Evolutionary conservation across 2,888 invertebrate species (phyloP), one percentile per base, ranked within the genome.

Genomic region (Hypomecis atomaria): DNA sequence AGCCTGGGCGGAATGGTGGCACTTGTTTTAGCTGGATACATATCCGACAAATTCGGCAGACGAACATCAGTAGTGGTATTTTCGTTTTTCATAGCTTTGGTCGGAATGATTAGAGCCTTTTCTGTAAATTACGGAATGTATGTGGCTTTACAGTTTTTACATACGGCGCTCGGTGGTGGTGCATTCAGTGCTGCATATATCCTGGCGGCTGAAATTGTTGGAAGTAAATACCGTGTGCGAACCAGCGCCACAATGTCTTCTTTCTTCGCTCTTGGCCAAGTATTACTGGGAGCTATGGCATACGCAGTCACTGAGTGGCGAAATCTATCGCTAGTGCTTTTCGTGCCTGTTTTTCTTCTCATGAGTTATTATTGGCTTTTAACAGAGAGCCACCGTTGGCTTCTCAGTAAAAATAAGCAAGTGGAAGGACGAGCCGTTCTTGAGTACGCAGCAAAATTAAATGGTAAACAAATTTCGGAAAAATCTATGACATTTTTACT

Each of bases 361-460:
- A 75, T 97, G 37, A 86, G 94, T 8, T 96, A 96, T 75, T 93
- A 94, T 62, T 95, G 96, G 95, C 77, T 96, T 38, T 83, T 95
- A 40, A 95, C 95, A 0, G 96, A 96, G 86, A 96, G 96, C 58
- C 93, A 95, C 48, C 93, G 97, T 67, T 97, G 97, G 97, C 88
- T 97, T 36, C 84, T 96, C 4, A 95, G 95, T 53, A 95, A 95
- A 79, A 94, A 95, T 53, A 94, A 94, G 76, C 91, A 93, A 57
- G 90, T 94, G 6, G 91, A 94, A 73, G 96, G 96, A 0, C 94
- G 94, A 77, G 79, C 79, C 5, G 94, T 95, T 7, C 86, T 96
- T 54, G 88, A 91, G 45, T 93, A 88, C 68, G 95, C 95, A 23
- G 95, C 96, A 2, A 88, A 87, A 65, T 85, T 95, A 5, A 96